These are phyloP conservation scores for Scolanthus callimorphus DNA, from an alignment of 92 coral and sea anemone genomes.

Conservation along the genomic window DNA sequence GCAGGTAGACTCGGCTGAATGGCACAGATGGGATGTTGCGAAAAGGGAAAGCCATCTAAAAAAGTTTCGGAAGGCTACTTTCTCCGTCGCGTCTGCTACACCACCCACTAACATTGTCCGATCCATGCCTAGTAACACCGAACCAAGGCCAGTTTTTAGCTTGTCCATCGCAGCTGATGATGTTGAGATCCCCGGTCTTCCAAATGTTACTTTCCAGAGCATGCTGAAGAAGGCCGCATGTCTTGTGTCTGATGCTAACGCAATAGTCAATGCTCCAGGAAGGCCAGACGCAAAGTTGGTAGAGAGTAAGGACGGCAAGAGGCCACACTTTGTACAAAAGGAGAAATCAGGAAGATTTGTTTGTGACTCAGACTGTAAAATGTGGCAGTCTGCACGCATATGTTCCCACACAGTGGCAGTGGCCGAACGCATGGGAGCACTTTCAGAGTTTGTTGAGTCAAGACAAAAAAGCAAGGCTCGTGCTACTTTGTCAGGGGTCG, in stretches of 20 bases:
- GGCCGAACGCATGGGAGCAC: no score
- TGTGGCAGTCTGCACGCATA: no score
- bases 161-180: constrained; percentile 8
- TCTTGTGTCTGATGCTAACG: constrained; percentile 11
- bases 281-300: constrained; percentile 12
- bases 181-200: constrained; percentile 16
- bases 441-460: no score
- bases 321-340: constrained; percentile 37
- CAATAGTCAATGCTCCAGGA: constrained; percentile 42
- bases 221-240: constrained; percentile 25
- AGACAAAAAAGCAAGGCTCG: no score
- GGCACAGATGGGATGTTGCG: constrained; percentile 28
- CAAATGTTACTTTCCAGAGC: constrained; percentile 9
- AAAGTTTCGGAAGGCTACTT: constrained; percentile 35
- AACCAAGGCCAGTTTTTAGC: no score
- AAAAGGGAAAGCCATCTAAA: constrained; percentile 39
- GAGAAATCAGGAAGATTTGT: constrained; percentile 21
- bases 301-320: constrained; percentile 37
- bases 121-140: no score
- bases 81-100: no score
- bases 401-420: no score
- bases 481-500: no score
- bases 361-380: no score
- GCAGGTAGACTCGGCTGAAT: constrained; percentile 43
- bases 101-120: no score